A percentile compares a stretch with the other conserved stretches of the same genome.
phyloP scores from a whole-genome alignment of 2,888 invertebrate genomes.

The Schizotus pectinicornis region DNA sequence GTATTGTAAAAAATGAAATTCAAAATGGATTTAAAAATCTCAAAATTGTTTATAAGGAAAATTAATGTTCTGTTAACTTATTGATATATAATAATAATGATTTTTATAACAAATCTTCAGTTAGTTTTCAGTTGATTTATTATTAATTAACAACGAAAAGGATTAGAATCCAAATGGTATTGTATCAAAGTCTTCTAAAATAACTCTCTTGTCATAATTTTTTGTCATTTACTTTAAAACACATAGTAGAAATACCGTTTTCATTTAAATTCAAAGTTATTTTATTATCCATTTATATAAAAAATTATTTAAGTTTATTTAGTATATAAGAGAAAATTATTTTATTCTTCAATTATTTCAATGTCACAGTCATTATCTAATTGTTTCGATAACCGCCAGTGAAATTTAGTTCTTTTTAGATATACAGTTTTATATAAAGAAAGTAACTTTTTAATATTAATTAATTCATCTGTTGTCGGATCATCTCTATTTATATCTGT shows the following conservation, averaged over 20 bases:
- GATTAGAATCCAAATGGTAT: neutral
- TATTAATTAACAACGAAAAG: constrained; percentile 10
- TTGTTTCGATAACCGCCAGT: constrained; percentile 10
- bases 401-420: constrained; percentile 13
- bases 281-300: constrained; percentile 3
- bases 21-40: neutral
- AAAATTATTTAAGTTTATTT: no score
- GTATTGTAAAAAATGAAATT: neutral
- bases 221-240: constrained; percentile 8
- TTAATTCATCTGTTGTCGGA: constrained; percentile 10
- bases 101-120: constrained; percentile 5
- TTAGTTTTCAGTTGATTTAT: constrained; percentile 9
- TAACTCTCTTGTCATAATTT: neutral
- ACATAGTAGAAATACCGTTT: constrained; percentile 1
- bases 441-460: neutral
- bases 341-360: constrained; percentile 2
- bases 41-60: neutral
- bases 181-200: no score
- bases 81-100: constrained; percentile 2
- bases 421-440: constrained; percentile 11
- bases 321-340: neutral
- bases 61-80: constrained; percentile 9
- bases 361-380: constrained; percentile 11
- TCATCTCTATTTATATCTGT: constrained; percentile 12
- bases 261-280: constrained; percentile 5